phyloP scores from a whole-genome alignment of 2,888 invertebrate genomes.

The Morinoia aosen region DNA sequence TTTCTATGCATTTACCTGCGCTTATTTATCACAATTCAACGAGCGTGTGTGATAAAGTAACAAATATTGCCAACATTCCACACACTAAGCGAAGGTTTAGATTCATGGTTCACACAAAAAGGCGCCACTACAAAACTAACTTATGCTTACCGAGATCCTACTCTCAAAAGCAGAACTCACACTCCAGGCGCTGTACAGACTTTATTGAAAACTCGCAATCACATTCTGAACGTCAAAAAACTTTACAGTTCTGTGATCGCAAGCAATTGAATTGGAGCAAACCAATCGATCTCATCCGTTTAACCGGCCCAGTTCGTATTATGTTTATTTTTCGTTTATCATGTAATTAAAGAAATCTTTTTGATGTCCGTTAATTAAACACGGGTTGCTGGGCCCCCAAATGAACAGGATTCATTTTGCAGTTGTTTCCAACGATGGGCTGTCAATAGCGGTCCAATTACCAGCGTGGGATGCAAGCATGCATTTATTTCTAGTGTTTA shows the following conservation, averaged over 20 bases:
- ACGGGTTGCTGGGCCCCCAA: neutral
- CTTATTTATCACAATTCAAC: too few species aligned
- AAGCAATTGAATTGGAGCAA: neutral
- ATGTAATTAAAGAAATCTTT: slow-evolving; percentile 17
- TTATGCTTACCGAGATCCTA: too few species aligned
- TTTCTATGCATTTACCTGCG: too few species aligned
- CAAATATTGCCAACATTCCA: too few species aligned
- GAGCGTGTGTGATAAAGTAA: too few species aligned
- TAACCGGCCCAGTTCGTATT: neutral
- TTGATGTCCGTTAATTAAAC: slow-evolving; percentile 17
- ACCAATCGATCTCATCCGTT: neutral
- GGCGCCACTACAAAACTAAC: too few species aligned
- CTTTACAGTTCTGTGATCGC: neutral
- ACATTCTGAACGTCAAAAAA: too few species aligned
- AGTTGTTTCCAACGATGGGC: neutral
- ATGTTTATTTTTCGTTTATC: neutral
- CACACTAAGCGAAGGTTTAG: too few species aligned
- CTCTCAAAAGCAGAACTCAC: too few species aligned
- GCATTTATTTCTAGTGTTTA: neutral
- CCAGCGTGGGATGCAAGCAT: neutral
- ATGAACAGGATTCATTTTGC: neutral
- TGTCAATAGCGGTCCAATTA: neutral
- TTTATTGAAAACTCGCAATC: neutral
- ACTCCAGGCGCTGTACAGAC: neutral
- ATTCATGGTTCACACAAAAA: too few species aligned